Conservation (phyloP, 92 coral and sea anemone species). For the Siderastrea radians region DNA sequence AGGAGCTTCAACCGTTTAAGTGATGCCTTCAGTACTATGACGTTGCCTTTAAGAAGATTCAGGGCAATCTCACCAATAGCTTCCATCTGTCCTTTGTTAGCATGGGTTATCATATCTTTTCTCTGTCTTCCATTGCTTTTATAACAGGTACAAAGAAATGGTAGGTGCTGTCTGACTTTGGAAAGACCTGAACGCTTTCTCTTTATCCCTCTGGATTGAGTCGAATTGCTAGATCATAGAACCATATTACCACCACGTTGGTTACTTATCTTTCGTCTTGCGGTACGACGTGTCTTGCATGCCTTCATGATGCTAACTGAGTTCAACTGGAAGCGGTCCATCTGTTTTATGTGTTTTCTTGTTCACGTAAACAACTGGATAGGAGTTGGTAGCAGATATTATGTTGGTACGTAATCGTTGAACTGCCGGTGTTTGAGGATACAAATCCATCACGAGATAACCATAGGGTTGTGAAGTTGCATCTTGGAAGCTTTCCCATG, state of each 20-base stretch:
- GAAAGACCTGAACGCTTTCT: neutral
- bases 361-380: constrained; percentile 25
- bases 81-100: constrained; percentile 14
- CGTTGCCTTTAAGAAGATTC: constrained; percentile 33
- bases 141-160: neutral
- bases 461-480: constrained; percentile 34
- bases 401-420: constrained; percentile 5
- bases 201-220: neutral
- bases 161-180: neutral
- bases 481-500: constrained; percentile 30
- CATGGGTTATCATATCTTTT: constrained; percentile 1
- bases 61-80: constrained; percentile 20
- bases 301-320: constrained; percentile 17
- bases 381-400: neutral
- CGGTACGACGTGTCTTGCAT: neutral
- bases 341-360: constrained; percentile 18
- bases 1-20: constrained; percentile 37
- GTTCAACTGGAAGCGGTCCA: neutral
- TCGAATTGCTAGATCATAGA: neutral
- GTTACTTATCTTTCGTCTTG: neutral
- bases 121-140: constrained; percentile 1
- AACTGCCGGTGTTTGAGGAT: constrained; percentile 19
- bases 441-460: constrained; percentile 18
- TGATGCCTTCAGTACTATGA: constrained; percentile 4
- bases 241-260: neutral